A percentile compares a stretch with the other conserved stretches of the same genome.
Conservation (phyloP, 2,113 vertebrate species). For the Benitochromis conjunctus region DNA sequence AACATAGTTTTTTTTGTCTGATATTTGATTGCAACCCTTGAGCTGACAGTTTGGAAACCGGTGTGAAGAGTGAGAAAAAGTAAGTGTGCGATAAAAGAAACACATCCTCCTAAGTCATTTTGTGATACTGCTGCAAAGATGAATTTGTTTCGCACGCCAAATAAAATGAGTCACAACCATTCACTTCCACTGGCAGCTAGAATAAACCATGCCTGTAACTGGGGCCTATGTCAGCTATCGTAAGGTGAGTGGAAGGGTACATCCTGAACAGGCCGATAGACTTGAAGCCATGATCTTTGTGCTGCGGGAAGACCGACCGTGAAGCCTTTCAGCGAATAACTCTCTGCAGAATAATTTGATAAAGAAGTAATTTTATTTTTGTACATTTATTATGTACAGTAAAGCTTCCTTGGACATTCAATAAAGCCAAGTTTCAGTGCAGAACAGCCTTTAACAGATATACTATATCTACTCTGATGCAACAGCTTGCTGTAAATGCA, state of each 20-base stretch:
- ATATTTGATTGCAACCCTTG: not conserved
- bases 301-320: not conserved
- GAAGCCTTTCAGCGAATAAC: not conserved
- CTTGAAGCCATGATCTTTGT: not conserved
- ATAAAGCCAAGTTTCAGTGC: slow-evolving; percentile 39
- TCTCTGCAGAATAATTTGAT: not conserved
- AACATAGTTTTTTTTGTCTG: not conserved
- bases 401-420: slow-evolving; percentile 32
- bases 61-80: not conserved
- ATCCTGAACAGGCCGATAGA: not conserved
- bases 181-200: not conserved
- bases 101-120: not conserved
- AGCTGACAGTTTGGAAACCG: not conserved
- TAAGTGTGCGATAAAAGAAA: not conserved
- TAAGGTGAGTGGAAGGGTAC: not conserved
- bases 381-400: slow-evolving; percentile 57
- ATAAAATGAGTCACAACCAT: not conserved
- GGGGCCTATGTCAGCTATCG: not conserved
- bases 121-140: not conserved
- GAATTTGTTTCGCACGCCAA: not conserved
- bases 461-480: slow-evolving; percentile 26
- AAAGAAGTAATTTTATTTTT: slow-evolving; percentile 48
- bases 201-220: not conserved
- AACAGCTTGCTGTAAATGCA: slow-evolving; percentile 8
- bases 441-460: slow-evolving; percentile 32